Percentiles rank a stretch among this genome's conserved stretches.
Evolutionary conservation across 2,797 vertebrate species (phyloP).

Genomic region (Microctenopoma steveboyesi): DNA sequence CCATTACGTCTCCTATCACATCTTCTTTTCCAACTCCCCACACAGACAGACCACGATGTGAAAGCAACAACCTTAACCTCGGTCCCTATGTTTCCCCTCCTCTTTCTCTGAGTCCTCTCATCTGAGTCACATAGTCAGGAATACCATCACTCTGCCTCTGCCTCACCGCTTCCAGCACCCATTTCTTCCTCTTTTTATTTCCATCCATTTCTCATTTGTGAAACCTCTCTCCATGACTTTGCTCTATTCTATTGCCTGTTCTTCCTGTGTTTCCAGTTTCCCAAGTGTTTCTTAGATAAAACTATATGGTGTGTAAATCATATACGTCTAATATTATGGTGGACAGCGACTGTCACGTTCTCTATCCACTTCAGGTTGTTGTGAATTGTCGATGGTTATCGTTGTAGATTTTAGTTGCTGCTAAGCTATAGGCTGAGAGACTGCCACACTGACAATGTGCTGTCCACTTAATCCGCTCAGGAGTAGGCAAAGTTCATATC

Average conservation of each 20-base stretch:
- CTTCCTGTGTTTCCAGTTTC: not conserved
- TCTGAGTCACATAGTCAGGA: constrained; percentile 47
- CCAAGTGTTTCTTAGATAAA: constrained; percentile 5
- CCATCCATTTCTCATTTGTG: constrained; percentile 25
- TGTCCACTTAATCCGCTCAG: too few relatives aligned
- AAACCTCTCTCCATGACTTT: constrained; percentile 23
- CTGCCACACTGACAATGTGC: not conserved
- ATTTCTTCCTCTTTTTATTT: constrained; percentile 20
- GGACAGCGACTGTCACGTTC: not conserved
- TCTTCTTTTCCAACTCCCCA: not conserved
- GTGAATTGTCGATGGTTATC: too few relatives aligned
- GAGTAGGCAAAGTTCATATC: not conserved
- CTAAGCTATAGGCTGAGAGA: not conserved
- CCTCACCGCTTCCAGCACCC: constrained; percentile 23
- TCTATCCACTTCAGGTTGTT: too few relatives aligned
- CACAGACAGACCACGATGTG: constrained; percentile 28
- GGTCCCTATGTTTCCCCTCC: constrained; percentile 15
- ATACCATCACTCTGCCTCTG: constrained; percentile 29
- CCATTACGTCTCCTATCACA: not conserved
- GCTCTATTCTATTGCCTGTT: not conserved
- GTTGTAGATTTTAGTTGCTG: not conserved
- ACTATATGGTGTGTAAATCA: not conserved
- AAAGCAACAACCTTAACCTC: constrained; percentile 34
- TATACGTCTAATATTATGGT: not conserved
- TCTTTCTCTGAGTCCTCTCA: constrained; percentile 26